A percentile compares a stretch with the other conserved stretches of the same genome.
Conservation (phyloP, 2,888 invertebrate genomes). For the Drosophila melanocephala region DNA sequence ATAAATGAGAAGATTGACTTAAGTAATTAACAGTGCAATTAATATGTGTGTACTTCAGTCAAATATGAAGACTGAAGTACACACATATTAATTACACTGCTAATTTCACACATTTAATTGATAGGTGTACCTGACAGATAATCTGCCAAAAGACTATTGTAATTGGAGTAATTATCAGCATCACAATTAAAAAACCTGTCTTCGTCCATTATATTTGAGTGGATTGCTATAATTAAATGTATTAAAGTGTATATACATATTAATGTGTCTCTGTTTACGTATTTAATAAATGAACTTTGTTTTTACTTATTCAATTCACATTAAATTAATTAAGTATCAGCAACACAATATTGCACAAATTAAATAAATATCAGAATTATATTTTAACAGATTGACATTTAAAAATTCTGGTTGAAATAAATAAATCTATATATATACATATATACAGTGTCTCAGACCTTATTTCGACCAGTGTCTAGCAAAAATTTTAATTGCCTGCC, state of each 20-base stretch:
- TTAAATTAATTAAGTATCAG: not conserved
- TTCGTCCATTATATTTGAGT: not conserved
- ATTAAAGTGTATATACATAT: not conserved
- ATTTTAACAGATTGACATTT: not conserved
- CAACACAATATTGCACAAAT: not conserved
- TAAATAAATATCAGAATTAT: not conserved
- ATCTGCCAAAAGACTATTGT: slow-evolving; percentile 13
- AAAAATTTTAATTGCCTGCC: no score
- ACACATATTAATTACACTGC: not conserved
- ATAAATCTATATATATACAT: not conserved
- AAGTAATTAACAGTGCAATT: not conserved
- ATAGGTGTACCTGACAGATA: not conserved
- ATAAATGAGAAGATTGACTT: not conserved
- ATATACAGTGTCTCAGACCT: not conserved
- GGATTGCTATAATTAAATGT: not conserved
- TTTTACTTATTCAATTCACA: not conserved
- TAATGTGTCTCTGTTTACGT: not conserved
- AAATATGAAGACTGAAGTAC: not conserved
- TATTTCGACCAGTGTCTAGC: no score
- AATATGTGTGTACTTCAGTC: no score
- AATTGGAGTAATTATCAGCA: slow-evolving; percentile 9
- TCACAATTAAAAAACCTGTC: slow-evolving; percentile 5
- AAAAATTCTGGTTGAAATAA: not conserved
- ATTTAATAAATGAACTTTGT: not conserved
- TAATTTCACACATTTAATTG: slow-evolving; percentile 1